Evolutionary conservation across 37 sponge, comb jelly and placozoan species (phyloP), one percentile per base, ranked within the genome.

Genomic region (Halichondria panicea): DNA sequence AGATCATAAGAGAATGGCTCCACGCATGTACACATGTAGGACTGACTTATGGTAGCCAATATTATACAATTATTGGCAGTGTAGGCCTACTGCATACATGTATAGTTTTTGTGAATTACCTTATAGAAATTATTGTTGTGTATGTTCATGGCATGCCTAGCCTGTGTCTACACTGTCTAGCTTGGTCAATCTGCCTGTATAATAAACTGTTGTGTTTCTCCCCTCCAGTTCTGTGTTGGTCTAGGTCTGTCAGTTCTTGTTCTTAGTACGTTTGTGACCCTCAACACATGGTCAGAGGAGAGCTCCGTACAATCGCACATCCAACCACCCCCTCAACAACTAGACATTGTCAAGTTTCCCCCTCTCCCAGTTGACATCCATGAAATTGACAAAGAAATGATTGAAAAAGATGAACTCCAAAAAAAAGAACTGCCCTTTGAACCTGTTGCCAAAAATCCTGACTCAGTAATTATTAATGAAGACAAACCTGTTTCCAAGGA

Each of bases 11-110:
- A 25, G 41, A 11, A 25, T 66, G 41, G 15, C 12, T 66, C 12
- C 25, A 25, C 34, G 41, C 8, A 25, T 75, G 64, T 75, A 30
- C 15, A 4, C 61, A 32, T 75, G 76, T 61, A 9, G 25, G 44
- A 27, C 25, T 22, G 18, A 7, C 12, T 59, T 59, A 24, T 22
- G 27, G 11, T 48, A 48, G 13, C 15, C 52, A 48, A 48, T 48
- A 15, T 48, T 11, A 48, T 48, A 15, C 15, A 8, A n/a, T 18
- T 48, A 18, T 48, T 18, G 11, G 15, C 15, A 15, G 11, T 48
- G 52, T 48, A 18, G 52, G 11, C 15, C 15, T 48, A 48, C 11
- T 18, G 7, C 19, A 22, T 24, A 59, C 19, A n/a, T 59, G 52
- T 15, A 48, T 18, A 11, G 13, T 56, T 9, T 30, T 5, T 63